These are phyloP conservation scores for Monomorium pharaonis DNA, from an alignment of 1,140 invertebrate species.

Conservation along the genomic window DNA sequence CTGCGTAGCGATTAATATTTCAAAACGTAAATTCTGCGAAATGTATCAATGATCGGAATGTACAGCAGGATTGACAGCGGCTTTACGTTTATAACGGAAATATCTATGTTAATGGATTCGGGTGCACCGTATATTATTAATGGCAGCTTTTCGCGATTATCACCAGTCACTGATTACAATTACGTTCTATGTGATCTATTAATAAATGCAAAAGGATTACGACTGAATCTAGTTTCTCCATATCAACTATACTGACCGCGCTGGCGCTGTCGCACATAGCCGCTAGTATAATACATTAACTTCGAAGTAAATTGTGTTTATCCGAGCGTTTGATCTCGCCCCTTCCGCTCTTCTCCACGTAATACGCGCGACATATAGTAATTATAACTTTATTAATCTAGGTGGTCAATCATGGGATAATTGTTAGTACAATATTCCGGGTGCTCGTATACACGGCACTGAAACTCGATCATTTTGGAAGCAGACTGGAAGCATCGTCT, in stretches of 20 bases:
- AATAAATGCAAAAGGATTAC: slow-evolving; percentile 22
- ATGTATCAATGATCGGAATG: slow-evolving; percentile 16
- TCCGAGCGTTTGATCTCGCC: slow-evolving; percentile 3
- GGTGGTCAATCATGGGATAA: slow-evolving; percentile 49
- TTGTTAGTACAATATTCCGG: slow-evolving; percentile 36
- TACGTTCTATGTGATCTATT: not conserved
- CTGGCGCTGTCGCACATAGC: not conserved
- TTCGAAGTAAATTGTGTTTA: slow-evolving; percentile 47
- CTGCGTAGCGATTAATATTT: slow-evolving; percentile 12
- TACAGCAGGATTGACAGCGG: not conserved
- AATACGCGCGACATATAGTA: slow-evolving; percentile 33
- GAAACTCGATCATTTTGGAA: slow-evolving; percentile 52
- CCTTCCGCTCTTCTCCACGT: not conserved
- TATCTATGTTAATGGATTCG: slow-evolving; percentile 22
- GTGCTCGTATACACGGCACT: not conserved
- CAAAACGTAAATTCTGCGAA: slow-evolving; percentile 2
- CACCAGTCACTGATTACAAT: slow-evolving; percentile 5
- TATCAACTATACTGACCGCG: not conserved
- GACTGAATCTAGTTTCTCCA: not conserved
- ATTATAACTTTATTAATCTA: slow-evolving; percentile 59
- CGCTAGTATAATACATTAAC: not conserved
- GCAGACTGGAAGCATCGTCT: slow-evolving; percentile 44
- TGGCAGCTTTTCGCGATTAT: not conserved
- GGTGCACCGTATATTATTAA: slow-evolving; percentile 16
- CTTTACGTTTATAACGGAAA: slow-evolving; percentile 13